Percentiles rank a stretch among this genome's conserved stretches.
phyloP scores from a whole-genome alignment of 2,888 invertebrate genomes.

The Euzetes globulus region DNA sequence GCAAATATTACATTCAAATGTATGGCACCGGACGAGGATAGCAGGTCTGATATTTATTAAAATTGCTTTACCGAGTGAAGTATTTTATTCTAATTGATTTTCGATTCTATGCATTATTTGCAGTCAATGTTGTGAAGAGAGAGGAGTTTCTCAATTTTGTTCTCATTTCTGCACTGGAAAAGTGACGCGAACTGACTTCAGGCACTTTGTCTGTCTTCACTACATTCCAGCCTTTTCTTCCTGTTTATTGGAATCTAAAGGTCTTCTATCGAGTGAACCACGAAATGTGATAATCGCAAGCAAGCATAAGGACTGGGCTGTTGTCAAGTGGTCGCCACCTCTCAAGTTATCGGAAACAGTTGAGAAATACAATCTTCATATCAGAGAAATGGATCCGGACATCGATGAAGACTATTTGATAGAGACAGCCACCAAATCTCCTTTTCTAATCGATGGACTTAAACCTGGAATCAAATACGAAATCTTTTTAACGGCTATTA shows the following conservation, averaged over 20 bases:
- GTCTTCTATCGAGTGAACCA: conserved; percentile 68
- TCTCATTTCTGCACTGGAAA: conserved; percentile 71
- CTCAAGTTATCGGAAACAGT: conserved; percentile 39
- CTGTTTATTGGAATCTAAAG: conserved; percentile 75
- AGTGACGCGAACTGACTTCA: conserved; percentile 63
- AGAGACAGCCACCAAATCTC: conserved; percentile 48
- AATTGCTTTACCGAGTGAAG: too few relatives aligned
- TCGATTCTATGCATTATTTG: background rate
- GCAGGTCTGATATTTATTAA: conserved; percentile 65
- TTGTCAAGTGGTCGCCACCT: conserved; percentile 72
- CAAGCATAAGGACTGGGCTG: conserved; percentile 66
- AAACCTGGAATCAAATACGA: conserved; percentile 57
- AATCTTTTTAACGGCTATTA: conserved; percentile 64
- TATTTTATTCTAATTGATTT: background rate
- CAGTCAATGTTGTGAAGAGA: conserved; percentile 66
- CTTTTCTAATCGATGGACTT: conserved; percentile 65
- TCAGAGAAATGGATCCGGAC: conserved; percentile 39
- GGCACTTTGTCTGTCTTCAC: conserved; percentile 72
- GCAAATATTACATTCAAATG: conserved; percentile 68
- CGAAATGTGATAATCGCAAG: conserved; percentile 60
- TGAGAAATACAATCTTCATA: conserved; percentile 38
- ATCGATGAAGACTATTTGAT: conserved; percentile 38
- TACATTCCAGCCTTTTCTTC: conserved; percentile 73
- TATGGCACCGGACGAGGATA: conserved; percentile 51
- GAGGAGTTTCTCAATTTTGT: conserved; percentile 67